These are phyloP conservation scores for Drosophila nr. medialis DNA, from an alignment of 2,888 invertebrate genomes.

Conservation along the genomic window DNA sequence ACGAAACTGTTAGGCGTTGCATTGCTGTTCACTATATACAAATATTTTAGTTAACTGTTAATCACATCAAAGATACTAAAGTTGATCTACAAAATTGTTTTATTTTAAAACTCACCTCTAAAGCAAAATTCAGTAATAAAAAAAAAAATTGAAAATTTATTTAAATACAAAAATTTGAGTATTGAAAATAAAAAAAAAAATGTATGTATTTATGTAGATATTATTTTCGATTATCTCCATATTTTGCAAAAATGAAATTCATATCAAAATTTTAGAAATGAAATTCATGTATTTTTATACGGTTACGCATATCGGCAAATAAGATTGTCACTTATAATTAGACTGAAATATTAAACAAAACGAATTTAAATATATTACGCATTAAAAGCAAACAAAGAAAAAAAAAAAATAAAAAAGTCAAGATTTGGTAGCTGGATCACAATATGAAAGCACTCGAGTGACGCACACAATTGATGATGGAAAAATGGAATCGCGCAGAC, in stretches of 20 bases:
- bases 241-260: background rate
- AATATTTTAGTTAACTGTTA: background rate
- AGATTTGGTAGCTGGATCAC: conserved; percentile 15
- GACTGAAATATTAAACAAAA: background rate
- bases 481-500: conserved; percentile 34
- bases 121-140: background rate
- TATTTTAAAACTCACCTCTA: background rate
- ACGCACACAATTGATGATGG: conserved; percentile 25
- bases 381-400: background rate
- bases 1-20: conserved; percentile 21
- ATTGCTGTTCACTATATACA: conserved; percentile 36
- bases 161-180: background rate
- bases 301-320: background rate
- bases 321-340: background rate
- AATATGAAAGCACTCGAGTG: conserved; percentile 19
- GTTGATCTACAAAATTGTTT: background rate
- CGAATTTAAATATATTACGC: background rate
- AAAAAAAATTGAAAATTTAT: too few relatives aligned
- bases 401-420: conserved; percentile 3
- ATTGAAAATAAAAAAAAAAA: background rate
- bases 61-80: background rate
- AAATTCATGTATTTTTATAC: background rate
- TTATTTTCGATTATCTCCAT: background rate
- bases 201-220: background rate
- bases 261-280: background rate